Evolutionary conservation across 2,797 vertebrate species (phyloP).

Genomic region (Bucorvus abyssinicus): DNA sequence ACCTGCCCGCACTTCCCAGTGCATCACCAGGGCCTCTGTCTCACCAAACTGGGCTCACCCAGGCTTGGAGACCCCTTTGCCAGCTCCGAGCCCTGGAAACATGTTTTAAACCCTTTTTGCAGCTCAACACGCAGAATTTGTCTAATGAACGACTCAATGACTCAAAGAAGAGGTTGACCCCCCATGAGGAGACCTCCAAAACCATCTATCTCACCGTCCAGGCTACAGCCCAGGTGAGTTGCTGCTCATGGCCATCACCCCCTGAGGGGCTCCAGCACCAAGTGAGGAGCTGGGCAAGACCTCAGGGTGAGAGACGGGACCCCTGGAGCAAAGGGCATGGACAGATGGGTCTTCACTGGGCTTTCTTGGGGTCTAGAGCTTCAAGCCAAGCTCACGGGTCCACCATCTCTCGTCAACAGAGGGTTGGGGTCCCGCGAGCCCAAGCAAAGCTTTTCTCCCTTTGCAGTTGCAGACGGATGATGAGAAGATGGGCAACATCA

Average conservation of each 20-base stretch:
- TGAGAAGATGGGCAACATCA: fast-evolving
- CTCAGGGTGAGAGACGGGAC: fast-evolving
- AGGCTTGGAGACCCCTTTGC: neutral
- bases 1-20: neutral
- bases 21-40: neutral
- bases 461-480: neutral
- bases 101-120: neutral
- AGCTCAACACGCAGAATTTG: fast-evolving
- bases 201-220: neutral
- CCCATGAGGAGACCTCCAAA: fast-evolving
- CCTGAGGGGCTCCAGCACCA: neutral
- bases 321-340: fast-evolving
- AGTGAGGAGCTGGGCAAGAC: neutral
- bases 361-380: neutral
- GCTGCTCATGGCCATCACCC: fast-evolving
- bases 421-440: fast-evolving
- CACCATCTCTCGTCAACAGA: fast-evolving
- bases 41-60: neutral
- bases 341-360: neutral
- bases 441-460: neutral
- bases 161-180: fast-evolving
- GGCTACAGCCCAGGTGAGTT: neutral
- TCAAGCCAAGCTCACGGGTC: fast-evolving
- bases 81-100: neutral
- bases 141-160: fast-evolving